Evolutionary conservation across 2,888 invertebrate genomes (phyloP), one percentile per base, ranked within the genome.

Genomic region (Thyatira batis): DNA sequence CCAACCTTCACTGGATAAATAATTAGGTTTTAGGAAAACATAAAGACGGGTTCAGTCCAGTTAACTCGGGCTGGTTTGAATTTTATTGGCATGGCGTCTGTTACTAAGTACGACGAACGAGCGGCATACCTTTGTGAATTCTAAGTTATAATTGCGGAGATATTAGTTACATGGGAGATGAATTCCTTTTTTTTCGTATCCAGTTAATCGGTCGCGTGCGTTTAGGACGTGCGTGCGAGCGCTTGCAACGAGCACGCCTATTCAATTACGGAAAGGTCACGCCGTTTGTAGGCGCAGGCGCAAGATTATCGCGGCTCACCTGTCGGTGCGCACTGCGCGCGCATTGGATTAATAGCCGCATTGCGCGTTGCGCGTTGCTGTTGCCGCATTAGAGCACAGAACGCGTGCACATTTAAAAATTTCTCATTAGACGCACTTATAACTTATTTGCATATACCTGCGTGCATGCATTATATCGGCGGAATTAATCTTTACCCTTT

Each of bases 221-320:
- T 86, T 78, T 71, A 69, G 75, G 67, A 71, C 66, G 75, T 86
- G 88, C 87, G 87, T 87, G 88, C 74, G 85, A 77, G 76, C 69
- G 76, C 70, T 67, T 63, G 73, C 74, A 77, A 74, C 74, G 69
- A 81, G 84, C 81, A 82, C 85, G 87, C 85, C 87, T 87, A 85
- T 89, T 89, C 89, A 90, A 90, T 90, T 90, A 91, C 76, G 72
- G 78, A 91, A 91, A 91, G 91, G 90, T 91, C 91, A 91, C 72
- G 78, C 77, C 74, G 83, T 81, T 82, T 80, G 82, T 80, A 77
- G 73, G 82, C 82, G 81, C 86, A 75, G 69, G 78, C 83, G 82
- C 82, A 84, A 85, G 86, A 88, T 90, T 87, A 88, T 87, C 87
- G 82, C 77, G 55, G 73, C 79, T 84, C 89, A 89, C 88, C 89